Base-by-base conservation (phyloP, 2,113 vertebrate species). In the Atherinomorus stipes region DNA sequence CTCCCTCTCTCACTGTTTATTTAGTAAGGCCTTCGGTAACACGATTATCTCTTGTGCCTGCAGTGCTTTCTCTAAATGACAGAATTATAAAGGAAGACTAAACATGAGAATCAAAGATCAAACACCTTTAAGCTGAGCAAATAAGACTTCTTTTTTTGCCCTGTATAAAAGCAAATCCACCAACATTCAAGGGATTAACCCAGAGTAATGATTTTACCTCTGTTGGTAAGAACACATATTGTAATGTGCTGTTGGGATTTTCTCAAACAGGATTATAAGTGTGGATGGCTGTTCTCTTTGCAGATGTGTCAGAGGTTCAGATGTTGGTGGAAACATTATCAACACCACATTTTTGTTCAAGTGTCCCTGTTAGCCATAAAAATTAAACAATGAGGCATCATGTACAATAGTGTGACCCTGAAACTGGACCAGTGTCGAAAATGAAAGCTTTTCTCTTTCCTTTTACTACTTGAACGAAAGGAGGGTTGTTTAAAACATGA, bases 51-150 rank as follows among this genome's bases (percentile, higher is more conserved):
- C 26, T 64, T 57, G 54, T 50, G 56, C 50, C 45, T 68, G 61
- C 26, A 37, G 49, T 13, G 58, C 23, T 51, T 61, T 3, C 1
- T 1, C 42, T 59, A 31, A 84, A 63, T 11, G 63, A 40, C n/a
- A 22, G n/a, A 65, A 40, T 53, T 44, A 34, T 50, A 78, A 85
- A 63, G 76, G 58, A 21, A 25, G 15, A 42, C 25, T 59, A 72
- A 82, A 82, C 76, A 79, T 7, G 11, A 19, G 16, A 73, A 73
- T 76, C 47, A n/a, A 18, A 26, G 69, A 63, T 73, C 56, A 62
- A 62, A 62, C 58, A 34, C 22, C 9, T 51, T 26, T 60, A 26
- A 51, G 64, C 64, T 31, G 19, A 63, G 54, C 69, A 71, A 76
- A 80, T 22, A 63, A 15, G 42, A 40, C 19, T 15, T 28, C 13